phyloP scores from a whole-genome alignment of 2,797 vertebrate species.

The Sebastiscus tertius region DNA sequence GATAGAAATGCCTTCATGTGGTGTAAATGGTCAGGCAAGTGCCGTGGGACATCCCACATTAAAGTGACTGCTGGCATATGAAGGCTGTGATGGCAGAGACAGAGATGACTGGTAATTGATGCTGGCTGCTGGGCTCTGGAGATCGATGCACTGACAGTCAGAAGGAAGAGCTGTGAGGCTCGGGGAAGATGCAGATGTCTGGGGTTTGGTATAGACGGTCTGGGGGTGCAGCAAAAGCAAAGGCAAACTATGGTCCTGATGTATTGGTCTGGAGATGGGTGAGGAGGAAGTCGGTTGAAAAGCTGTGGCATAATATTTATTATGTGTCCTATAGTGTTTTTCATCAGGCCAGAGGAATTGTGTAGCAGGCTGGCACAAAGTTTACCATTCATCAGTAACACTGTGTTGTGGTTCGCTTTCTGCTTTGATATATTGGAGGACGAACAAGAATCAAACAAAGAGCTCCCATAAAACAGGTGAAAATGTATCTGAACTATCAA shows the following conservation, averaged over 20 bases:
- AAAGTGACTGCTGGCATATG: conserved; percentile 38
- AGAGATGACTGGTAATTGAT: conserved; percentile 61
- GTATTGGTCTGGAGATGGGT: neutral
- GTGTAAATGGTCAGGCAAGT: conserved; percentile 55
- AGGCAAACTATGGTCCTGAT: neutral
- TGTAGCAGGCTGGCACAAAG: neutral
- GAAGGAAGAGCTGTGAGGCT: conserved; percentile 18
- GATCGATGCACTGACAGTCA: conserved; percentile 53
- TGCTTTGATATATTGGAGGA: neutral
- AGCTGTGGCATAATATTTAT: neutral
- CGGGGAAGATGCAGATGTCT: conserved; percentile 16
- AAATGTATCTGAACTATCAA: neutral
- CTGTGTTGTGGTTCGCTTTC: neutral
- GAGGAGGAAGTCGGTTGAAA: neutral
- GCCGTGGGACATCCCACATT: conserved; percentile 49
- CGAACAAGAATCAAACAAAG: neutral
- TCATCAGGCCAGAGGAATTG: neutral
- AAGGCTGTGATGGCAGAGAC: conserved; percentile 51
- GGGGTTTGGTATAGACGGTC: neutral
- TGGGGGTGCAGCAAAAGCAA: neutral
- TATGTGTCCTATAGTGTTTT: neutral
- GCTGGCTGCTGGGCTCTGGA: conserved; percentile 62
- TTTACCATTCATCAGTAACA: neutral
- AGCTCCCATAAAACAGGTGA: neutral
- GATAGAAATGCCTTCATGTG: conserved; percentile 41